Conservation (phyloP, 2,797 vertebrate genomes). For the Urocyon cinereoargenteus region DNA sequence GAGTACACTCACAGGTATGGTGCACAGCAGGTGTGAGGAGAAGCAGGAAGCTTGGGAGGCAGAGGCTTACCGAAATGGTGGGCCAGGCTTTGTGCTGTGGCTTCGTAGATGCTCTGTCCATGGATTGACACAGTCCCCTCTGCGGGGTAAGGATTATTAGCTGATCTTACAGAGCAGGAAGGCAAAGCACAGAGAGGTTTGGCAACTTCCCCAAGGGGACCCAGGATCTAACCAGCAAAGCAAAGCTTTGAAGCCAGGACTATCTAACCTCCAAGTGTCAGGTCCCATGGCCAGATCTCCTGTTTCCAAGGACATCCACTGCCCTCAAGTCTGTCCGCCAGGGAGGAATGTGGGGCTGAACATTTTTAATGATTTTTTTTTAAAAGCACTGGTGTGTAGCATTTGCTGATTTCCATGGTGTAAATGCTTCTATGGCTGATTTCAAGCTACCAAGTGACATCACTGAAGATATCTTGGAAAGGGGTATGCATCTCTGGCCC, state of each 20-base stretch:
- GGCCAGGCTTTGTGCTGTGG: neutral
- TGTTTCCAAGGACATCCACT: neutral
- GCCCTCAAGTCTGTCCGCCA: neutral
- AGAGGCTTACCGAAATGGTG: neutral
- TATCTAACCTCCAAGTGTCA: neutral
- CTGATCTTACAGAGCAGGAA: neutral
- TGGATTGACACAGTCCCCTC: neutral
- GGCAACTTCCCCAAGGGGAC: neutral
- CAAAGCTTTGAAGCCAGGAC: neutral
- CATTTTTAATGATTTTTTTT: neutral
- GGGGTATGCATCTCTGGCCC: neutral
- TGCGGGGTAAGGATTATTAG: neutral
- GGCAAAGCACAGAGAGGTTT: neutral
- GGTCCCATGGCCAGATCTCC: neutral
- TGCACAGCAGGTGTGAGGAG: rapidly evolving
- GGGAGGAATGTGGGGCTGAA: neutral
- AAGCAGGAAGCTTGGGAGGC: neutral
- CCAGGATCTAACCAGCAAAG: neutral
- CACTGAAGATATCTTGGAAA: neutral
- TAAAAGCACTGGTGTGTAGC: neutral
- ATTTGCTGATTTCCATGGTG: no score
- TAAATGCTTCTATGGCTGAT: neutral
- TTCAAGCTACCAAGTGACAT: neutral
- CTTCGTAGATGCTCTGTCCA: neutral
- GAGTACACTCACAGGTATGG: no score